These are phyloP conservation scores for Montipora capitata DNA, from an alignment of 92 coral and sea anemone genomes.

Conservation along the genomic window DNA sequence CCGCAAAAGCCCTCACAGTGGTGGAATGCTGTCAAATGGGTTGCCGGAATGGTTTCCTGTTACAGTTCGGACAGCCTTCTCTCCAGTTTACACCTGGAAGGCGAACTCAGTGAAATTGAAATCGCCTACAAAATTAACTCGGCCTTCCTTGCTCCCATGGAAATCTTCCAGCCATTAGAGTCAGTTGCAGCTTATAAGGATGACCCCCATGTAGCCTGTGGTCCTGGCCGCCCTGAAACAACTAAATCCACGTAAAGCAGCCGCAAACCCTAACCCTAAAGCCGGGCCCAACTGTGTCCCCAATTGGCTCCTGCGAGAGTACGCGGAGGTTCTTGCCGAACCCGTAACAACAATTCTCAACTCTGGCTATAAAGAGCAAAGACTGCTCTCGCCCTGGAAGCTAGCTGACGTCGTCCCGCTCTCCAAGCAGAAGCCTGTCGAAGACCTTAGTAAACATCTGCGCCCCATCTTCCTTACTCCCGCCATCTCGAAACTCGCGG, in stretches of 20 bases:
- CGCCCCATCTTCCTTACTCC: slow-evolving; percentile 60
- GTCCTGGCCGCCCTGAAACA: slow-evolving; percentile 5
- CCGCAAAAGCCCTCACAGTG: too few relatives aligned
- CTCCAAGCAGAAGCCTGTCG: slow-evolving; percentile 51
- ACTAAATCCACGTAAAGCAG: slow-evolving; percentile 53
- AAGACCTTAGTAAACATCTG: slow-evolving; percentile 49
- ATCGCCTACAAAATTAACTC: slow-evolving; percentile 37
- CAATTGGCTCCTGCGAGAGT: slow-evolving; percentile 53
- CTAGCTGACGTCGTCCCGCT: slow-evolving; percentile 52
- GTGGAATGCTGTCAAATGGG: too few relatives aligned
- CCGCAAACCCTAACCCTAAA: background rate
- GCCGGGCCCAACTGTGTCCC: slow-evolving; percentile 66
- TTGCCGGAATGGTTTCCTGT: too few relatives aligned
- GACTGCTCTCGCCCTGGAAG: slow-evolving; percentile 34
- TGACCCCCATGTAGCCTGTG: background rate
- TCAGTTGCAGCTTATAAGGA: background rate
- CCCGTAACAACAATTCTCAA: slow-evolving; percentile 50
- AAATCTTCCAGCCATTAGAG: slow-evolving; percentile 23
- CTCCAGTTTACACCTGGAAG: slow-evolving; percentile 6
- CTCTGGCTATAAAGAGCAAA: slow-evolving; percentile 26
- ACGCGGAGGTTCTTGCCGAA: slow-evolving; percentile 48
- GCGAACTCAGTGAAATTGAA: slow-evolving; percentile 8
- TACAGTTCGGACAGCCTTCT: background rate
- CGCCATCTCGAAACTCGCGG: slow-evolving; percentile 52
- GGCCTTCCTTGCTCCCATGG: slow-evolving; percentile 22